Evolutionary conservation across 2,888 invertebrate genomes (phyloP).

Genomic region (Polydesmus complanatus): DNA sequence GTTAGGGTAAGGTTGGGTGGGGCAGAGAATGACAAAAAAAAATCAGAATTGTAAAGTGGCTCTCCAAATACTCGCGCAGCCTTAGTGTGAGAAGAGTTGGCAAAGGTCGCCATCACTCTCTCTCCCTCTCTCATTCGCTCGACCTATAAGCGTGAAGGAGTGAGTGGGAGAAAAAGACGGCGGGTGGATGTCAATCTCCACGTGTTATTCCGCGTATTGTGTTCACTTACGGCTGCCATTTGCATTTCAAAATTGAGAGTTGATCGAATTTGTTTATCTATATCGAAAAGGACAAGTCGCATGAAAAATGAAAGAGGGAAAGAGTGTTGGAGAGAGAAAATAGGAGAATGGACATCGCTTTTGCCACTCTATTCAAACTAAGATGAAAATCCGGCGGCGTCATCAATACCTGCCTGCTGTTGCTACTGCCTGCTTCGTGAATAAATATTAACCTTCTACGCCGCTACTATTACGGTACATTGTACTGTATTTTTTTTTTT

Average conservation of each 20-base stretch:
- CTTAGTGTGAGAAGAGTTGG: neutral
- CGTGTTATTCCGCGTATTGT: neutral
- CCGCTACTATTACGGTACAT: too few species aligned
- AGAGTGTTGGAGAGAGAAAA: neutral
- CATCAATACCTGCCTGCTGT: too few species aligned
- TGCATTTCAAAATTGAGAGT: neutral
- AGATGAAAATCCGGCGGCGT: too few species aligned
- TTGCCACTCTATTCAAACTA: too few species aligned
- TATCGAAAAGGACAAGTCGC: neutral
- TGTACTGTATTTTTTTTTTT: too few species aligned
- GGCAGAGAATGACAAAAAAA: neutral
- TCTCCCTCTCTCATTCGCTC: neutral
- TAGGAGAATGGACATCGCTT: neutral
- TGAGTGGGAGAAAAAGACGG: too few species aligned
- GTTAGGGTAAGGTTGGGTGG: neutral
- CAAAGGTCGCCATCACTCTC: neutral
- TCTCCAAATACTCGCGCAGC: too few species aligned
- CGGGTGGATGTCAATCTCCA: neutral
- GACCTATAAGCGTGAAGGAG: too few species aligned
- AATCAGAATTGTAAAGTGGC: too few species aligned
- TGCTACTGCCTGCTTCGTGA: too few species aligned
- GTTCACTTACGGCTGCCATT: neutral
- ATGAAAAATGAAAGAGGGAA: neutral
- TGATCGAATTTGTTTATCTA: neutral
- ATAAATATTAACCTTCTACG: too few species aligned